These are phyloP conservation scores for Centropus unirufus DNA, from an alignment of 2,113 vertebrate species.

Conservation along the genomic window DNA sequence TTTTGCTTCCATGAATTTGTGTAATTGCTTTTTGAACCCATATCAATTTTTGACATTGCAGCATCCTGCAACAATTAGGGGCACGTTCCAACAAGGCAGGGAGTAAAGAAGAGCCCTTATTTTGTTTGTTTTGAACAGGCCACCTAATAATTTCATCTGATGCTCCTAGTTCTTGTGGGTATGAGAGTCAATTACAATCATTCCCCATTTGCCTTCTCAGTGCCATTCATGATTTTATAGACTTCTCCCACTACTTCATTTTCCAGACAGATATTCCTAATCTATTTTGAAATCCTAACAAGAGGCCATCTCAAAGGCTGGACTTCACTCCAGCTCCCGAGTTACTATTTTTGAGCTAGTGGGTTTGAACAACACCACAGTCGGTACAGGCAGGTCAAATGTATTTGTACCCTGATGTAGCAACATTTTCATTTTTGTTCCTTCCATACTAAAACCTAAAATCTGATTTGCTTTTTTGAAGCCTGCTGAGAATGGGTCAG, in stretches of 20 bases:
- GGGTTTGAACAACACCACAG: neutral
- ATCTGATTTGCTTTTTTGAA: neutral
- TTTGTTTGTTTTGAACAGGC: conserved; percentile 63
- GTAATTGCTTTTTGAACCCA: conserved; percentile 59
- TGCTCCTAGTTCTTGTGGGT: conserved; percentile 2
- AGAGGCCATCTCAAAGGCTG: neutral
- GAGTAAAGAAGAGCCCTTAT: conserved; percentile 52
- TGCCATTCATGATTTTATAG: conserved; percentile 33
- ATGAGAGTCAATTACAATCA: conserved; percentile 63
- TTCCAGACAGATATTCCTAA: neutral
- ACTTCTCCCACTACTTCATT: neutral
- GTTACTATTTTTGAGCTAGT: neutral
- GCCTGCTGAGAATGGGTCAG: neutral
- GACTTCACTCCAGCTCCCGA: neutral
- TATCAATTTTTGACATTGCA: conserved; percentile 59
- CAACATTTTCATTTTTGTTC: neutral
- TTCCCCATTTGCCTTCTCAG: neutral
- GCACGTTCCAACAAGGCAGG: conserved; percentile 14
- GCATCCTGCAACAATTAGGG: conserved; percentile 63
- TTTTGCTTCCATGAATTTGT: conserved; percentile 67
- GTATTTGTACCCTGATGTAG: neutral
- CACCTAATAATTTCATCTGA: conserved; percentile 45
- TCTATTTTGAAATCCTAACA: neutral
- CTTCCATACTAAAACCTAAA: neutral
- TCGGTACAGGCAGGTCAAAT: neutral